These are phyloP conservation scores for Automeris io DNA, from an alignment of 2,888 invertebrate genomes.

Conservation along the genomic window DNA sequence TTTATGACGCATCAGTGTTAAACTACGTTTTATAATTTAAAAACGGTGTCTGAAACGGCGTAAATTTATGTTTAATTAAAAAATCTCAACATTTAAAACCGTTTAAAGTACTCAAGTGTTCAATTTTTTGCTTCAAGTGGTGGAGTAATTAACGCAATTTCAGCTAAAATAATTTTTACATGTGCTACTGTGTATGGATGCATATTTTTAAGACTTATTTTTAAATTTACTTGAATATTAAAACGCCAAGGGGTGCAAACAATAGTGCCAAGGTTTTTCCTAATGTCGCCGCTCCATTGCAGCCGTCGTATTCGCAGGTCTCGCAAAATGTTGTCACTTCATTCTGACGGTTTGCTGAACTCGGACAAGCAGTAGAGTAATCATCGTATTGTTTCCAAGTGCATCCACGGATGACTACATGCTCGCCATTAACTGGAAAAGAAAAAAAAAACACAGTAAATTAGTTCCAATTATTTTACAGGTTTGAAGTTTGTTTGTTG, in stretches of 20 bases:
- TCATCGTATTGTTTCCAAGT: conserved; percentile 76
- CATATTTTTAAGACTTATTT: background rate
- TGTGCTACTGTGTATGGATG: background rate
- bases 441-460: no score
- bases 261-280: conserved; percentile 61
- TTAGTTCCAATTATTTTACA: no score
- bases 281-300: conserved; percentile 77
- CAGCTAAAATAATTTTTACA: no score
- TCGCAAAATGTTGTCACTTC: conserved; percentile 79
- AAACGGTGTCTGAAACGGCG: no score
- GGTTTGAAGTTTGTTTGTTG: no score
- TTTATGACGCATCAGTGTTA: no score
- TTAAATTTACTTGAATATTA: conserved; percentile 64
- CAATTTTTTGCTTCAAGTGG: no score
- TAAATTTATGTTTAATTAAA: no score
- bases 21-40: no score
- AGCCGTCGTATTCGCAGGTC: conserved; percentile 82
- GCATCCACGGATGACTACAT: conserved; percentile 76
- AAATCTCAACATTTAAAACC: no score
- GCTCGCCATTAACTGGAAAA: conserved; percentile 70
- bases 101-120: no score
- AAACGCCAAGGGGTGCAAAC: conserved; percentile 49
- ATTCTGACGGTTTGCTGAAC: conserved; percentile 60
- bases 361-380: conserved; percentile 68
- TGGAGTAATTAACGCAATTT: no score